phyloP scores from a whole-genome alignment of 2,888 invertebrate species.

The Nemoura dubitans region DNA sequence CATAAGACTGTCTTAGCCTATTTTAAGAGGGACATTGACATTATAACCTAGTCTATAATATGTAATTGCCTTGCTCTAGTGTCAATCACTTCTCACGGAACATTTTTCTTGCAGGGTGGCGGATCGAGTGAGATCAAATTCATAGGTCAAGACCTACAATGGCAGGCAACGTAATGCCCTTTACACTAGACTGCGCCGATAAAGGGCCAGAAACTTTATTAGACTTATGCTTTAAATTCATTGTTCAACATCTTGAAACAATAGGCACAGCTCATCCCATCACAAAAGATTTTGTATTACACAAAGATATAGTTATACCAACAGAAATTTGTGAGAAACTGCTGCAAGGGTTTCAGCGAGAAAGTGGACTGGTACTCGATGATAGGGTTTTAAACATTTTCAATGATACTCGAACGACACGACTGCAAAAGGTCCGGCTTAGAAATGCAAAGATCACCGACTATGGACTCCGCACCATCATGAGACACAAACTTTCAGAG shows the following conservation, averaged over 20 bases:
- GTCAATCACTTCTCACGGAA: background rate
- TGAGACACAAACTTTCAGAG: slow-evolving; percentile 77
- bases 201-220: slow-evolving; percentile 68
- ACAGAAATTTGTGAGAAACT: slow-evolving; percentile 77
- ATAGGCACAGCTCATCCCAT: slow-evolving; percentile 65
- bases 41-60: background rate
- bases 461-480: slow-evolving; percentile 72
- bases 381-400: slow-evolving; percentile 78
- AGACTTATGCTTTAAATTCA: slow-evolving; percentile 70
- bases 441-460: slow-evolving; percentile 77
- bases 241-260: slow-evolving; percentile 70
- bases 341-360: slow-evolving; percentile 66
- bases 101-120: background rate
- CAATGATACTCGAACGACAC: slow-evolving; percentile 71
- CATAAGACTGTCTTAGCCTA: background rate
- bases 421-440: slow-evolving; percentile 74
- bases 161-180: slow-evolving; percentile 40
- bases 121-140: background rate
- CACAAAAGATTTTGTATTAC: slow-evolving; percentile 63
- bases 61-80: background rate
- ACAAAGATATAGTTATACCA: slow-evolving; percentile 72
- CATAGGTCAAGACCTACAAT: background rate
- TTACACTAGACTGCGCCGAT: slow-evolving; percentile 50
- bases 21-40: background rate
- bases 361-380: slow-evolving; percentile 65